Base-by-base conservation (phyloP, 2,797 vertebrate species). In the Ceryle rudis region DNA sequence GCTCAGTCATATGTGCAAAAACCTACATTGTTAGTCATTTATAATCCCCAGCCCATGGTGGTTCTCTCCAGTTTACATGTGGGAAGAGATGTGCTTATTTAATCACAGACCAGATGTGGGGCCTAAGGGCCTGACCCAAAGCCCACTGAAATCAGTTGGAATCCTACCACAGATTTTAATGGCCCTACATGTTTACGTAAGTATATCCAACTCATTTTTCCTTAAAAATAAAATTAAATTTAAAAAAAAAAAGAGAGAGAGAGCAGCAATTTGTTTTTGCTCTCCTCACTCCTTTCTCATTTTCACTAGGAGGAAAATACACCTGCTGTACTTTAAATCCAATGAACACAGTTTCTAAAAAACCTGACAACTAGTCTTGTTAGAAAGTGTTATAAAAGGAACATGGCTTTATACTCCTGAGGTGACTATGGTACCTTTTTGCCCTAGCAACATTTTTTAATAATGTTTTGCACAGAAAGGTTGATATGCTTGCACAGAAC, bases 61-160 rank as follows among this genome's bases (percentile, higher is more conserved):
- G 33, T 84, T 90, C 37, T 89, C 47, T 72, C 20, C 77, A 70
- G 86, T 81, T 92, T 83, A 21, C 65, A 6, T 61, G 67, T 86
- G 89, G 85, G 81, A 86, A 92, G 64, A 73, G 44, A 55, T 74
- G 82, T 57, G 66, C 26, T 83, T 75, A 44, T 95, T 94, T 93
- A 89, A 88, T 81, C 57, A 58, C 69, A 72, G 69, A 86, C 46
- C 87, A 92, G 83, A 93, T 94, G 79, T 0, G 4, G 74, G 55
- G 61, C 89, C 83, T 88, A 74, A 92, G 82, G 71, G 71, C 44
- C 74, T 95, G 93, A 96, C 92, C 82, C 75, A 93, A 84, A 93
- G 88, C 47, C 77, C 73, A 42, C 37, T 90, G 87, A 94, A 94
- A 93, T 79, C 81, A 52, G 70, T 23, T 71, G 89, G 81, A 94